Conservation (phyloP, 2,888 invertebrate species). For the Drosophila mettleri region DNA sequence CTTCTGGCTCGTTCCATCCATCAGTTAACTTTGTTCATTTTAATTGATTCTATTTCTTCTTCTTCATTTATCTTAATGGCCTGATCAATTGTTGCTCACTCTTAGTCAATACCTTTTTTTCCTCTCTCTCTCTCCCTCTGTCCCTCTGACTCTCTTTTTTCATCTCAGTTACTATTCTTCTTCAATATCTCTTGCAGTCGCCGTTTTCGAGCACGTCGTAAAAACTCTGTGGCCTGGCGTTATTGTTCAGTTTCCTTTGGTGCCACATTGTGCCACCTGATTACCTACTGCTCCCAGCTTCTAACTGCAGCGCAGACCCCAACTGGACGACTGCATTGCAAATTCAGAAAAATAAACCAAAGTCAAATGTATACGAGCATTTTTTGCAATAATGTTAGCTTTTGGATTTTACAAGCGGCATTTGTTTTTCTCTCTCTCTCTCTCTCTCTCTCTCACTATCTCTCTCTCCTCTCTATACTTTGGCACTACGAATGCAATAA, state of each 20-base stretch:
- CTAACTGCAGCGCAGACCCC: neutral
- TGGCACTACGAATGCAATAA: conserved; percentile 30
- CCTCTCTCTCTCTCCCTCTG: neutral
- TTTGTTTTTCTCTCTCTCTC: conserved; percentile 44
- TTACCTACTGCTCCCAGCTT: neutral
- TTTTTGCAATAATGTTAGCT: conserved; percentile 76
- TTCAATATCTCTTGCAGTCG: neutral
- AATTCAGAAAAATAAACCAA: conserved; percentile 69
- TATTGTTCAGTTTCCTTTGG: conserved; percentile 1
- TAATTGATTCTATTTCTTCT: neutral
- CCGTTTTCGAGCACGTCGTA: conserved; percentile 13
- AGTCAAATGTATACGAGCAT: conserved; percentile 69
- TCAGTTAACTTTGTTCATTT: neutral
- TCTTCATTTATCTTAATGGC: neutral
- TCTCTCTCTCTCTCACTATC: neutral
- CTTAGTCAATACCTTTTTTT: no score
- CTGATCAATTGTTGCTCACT: neutral
- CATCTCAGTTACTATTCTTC: neutral
- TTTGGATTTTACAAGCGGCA: conserved; percentile 68
- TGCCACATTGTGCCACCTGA: conserved; percentile 29
- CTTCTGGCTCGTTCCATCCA: neutral
- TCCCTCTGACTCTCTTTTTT: neutral
- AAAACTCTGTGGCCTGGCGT: conserved; percentile 12
- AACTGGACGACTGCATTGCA: conserved; percentile 17
- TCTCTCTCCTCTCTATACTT: neutral